Evolutionary conservation across 2,797 vertebrate genomes (phyloP).

Genomic region (Manis crassicaudata): DNA sequence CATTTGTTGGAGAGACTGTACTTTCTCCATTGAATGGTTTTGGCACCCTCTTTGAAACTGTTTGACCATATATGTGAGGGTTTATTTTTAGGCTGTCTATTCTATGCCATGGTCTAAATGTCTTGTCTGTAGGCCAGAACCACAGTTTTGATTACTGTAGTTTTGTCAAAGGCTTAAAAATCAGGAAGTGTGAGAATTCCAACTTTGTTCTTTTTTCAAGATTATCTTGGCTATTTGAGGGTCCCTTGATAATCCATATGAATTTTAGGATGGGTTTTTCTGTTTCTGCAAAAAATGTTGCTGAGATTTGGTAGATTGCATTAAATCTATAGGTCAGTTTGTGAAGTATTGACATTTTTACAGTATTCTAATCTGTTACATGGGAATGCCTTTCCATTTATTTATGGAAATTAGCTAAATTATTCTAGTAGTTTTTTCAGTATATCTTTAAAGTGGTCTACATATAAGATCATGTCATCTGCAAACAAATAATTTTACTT

Average conservation of each 20-base stretch:
- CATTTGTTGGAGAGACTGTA: background rate
- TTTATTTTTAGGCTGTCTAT: background rate
- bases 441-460: background rate
- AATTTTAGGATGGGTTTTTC: slow-evolving; percentile 19
- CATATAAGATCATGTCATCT: background rate
- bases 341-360: background rate
- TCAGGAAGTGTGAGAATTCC: background rate
- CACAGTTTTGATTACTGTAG: background rate
- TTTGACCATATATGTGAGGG: background rate
- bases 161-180: slow-evolving; percentile 25
- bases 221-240: background rate
- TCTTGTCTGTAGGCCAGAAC: background rate
- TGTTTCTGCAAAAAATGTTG: background rate
- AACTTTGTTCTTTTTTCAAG: background rate
- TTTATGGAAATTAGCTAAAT: background rate
- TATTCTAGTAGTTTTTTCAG: background rate
- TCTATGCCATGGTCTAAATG: background rate
- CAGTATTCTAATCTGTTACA: background rate
- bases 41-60: background rate
- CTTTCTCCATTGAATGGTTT: background rate
- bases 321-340: background rate
- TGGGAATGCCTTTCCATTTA: background rate
- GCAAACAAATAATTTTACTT: background rate
- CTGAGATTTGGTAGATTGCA: background rate
- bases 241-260: background rate